A percentile compares a stretch with the other conserved stretches of the same genome.
These are phyloP conservation scores for Drosophila sechellia DNA, from an alignment of 1,140 invertebrate species.

Conservation along the genomic window DNA sequence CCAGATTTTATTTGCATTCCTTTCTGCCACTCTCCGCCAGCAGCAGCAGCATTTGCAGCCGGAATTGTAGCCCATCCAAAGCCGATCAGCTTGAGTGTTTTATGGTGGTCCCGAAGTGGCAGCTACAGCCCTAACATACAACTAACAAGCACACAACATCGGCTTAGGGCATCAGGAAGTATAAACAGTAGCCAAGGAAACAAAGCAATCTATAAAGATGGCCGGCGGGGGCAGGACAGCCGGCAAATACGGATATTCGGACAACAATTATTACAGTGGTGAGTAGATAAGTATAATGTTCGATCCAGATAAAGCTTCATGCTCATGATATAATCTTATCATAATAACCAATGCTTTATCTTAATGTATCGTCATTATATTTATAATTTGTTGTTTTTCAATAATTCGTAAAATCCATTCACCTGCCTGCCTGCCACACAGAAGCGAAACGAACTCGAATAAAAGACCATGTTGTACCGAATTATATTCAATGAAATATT, in stretches of 20 bases:
- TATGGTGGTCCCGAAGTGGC: constrained; percentile 39
- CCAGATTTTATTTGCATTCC: constrained; percentile 47
- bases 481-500: constrained; percentile 40
- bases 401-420: constrained; percentile 20
- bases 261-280: constrained; percentile 83
- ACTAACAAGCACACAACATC: constrained; percentile 11
- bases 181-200: constrained; percentile 38
- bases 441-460: background rate
- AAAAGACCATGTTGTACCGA: constrained; percentile 12
- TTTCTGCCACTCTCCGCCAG: constrained; percentile 9
- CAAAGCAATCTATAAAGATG: constrained; percentile 73
- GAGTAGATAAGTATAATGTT: constrained; percentile 44
- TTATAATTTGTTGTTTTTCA: background rate
- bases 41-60: constrained; percentile 2
- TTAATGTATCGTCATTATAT: too few relatives aligned
- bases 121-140: constrained; percentile 18
- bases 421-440: background rate
- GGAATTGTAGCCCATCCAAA: constrained; percentile 28
- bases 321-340: too few relatives aligned
- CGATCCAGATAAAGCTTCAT: background rate
- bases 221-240: constrained; percentile 79
- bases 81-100: constrained; percentile 55
- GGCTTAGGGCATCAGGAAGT: constrained; percentile 46
- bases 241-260: constrained; percentile 83
- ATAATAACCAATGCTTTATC: too few relatives aligned